These are phyloP conservation scores for Baccha elongata DNA, from an alignment of 2,888 invertebrate species.

Conservation along the genomic window DNA sequence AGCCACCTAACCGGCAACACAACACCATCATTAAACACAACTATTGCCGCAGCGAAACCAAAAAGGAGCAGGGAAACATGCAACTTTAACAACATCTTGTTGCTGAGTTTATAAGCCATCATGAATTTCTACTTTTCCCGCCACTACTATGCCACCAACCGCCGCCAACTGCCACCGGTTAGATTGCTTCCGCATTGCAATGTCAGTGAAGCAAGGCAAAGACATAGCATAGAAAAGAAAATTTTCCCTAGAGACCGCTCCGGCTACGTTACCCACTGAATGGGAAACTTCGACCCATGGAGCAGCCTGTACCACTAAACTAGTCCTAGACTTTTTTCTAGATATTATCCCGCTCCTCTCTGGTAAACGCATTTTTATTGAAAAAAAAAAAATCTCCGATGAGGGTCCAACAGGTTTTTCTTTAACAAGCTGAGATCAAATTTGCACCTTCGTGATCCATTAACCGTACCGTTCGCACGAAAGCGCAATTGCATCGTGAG, in stretches of 20 bases:
- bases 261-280: constrained; percentile 65
- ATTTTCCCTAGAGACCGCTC: constrained; percentile 49
- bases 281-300: constrained; percentile 35
- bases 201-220: constrained; percentile 69
- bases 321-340: constrained; percentile 38
- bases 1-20: constrained; percentile 50
- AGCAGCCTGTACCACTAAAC: constrained; percentile 47
- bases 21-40: constrained; percentile 37
- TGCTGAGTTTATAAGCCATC: constrained; percentile 27
- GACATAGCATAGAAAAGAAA: constrained; percentile 72
- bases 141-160: not conserved
- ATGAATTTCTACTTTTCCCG: constrained; percentile 32
- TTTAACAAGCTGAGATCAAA: constrained; percentile 9
- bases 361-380: constrained; percentile 30
- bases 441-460: constrained; percentile 46
- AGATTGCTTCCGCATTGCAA: constrained; percentile 72
- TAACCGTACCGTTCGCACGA: constrained; percentile 34
- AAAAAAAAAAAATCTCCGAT: constrained; percentile 10
- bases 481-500: constrained; percentile 34
- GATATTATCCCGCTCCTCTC: not conserved
- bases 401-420: constrained; percentile 37
- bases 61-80: constrained; percentile 28
- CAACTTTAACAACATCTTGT: constrained; percentile 5
- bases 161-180: constrained; percentile 38
- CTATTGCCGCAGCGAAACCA: constrained; percentile 50